Evolutionary conservation across 2,888 invertebrate species (phyloP), one percentile per base, ranked within the genome.

Genomic region (Oegoconia quadripuncta): DNA sequence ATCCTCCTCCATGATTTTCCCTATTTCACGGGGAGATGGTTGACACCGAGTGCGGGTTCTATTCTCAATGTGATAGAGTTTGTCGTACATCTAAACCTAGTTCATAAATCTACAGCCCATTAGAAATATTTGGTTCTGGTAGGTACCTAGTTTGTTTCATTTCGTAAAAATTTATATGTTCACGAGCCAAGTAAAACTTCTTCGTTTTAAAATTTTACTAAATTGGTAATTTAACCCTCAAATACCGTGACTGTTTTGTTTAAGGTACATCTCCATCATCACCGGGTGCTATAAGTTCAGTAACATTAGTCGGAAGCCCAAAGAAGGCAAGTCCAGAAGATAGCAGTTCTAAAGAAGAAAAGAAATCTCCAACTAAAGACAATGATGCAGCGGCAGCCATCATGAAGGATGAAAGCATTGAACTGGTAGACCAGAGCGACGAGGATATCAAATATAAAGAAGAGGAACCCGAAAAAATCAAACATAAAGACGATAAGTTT

Each of bases 221-320:
- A n/a, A n/a, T n/a, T n/a, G n/a, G n/a, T n/a, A n/a, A n/a, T n/a
- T n/a, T n/a, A n/a, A n/a, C n/a, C n/a, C n/a, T n/a, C n/a, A n/a
- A n/a, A 20, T 12, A 4, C 32, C 17, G 14, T 20, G 5, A 6
- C 20, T 6, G 7, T 6, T 7, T 7, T 20, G 20, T 27, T 13
- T 5, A 33, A 87, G 86, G 84, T 12, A 77, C 82, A 37, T 76
- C 87, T 0, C 93, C 93, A 15, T 92, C 87, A 8, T 93, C 94
- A 0, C 93, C 93, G 0, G 92, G 93, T 28, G 93, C 92, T 39
- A 74, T 93, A 11, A 93, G 93, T 59, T 92, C 93, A 7, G 91
- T 92, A 0, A 94, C 94, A 1, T 64, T 94, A 31, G 90, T 94
- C 0, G 93, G 92, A 0, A 91, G 90, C 46, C 80, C 82, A 1